Evolutionary conservation across 2,113 vertebrate species (phyloP).

Genomic region (Xenotilapia flavipinnis): DNA sequence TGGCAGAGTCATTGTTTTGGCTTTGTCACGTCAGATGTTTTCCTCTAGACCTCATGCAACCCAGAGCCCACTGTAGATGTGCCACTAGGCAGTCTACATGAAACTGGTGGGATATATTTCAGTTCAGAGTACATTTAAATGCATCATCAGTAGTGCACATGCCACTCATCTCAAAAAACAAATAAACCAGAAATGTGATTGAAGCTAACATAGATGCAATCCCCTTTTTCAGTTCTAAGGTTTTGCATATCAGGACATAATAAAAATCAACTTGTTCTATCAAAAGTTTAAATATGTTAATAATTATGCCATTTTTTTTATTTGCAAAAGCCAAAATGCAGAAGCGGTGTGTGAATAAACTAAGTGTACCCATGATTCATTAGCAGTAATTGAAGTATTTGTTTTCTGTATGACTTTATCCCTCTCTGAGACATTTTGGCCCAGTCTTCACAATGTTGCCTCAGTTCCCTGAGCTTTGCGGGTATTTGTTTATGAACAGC

Average conservation of each 20-base stretch:
- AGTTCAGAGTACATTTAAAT: background rate
- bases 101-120: background rate
- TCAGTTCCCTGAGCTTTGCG: background rate
- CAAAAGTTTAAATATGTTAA: background rate
- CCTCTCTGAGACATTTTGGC: background rate
- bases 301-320: background rate
- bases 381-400: background rate
- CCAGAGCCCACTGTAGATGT: background rate
- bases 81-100: background rate
- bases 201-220: background rate
- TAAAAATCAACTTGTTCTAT: background rate
- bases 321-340: background rate
- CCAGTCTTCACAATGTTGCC: background rate
- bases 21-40: conserved; percentile 54
- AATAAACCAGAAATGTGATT: background rate
- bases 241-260: background rate
- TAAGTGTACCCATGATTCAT: background rate
- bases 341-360: rapidly evolving
- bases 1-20: conserved; percentile 54
- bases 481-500: background rate
- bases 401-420: background rate
- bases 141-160: background rate
- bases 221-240: background rate
- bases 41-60: conserved; percentile 30
- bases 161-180: background rate